phyloP scores from a whole-genome alignment of 1,140 invertebrate genomes.

The Chelonus insularis region DNA sequence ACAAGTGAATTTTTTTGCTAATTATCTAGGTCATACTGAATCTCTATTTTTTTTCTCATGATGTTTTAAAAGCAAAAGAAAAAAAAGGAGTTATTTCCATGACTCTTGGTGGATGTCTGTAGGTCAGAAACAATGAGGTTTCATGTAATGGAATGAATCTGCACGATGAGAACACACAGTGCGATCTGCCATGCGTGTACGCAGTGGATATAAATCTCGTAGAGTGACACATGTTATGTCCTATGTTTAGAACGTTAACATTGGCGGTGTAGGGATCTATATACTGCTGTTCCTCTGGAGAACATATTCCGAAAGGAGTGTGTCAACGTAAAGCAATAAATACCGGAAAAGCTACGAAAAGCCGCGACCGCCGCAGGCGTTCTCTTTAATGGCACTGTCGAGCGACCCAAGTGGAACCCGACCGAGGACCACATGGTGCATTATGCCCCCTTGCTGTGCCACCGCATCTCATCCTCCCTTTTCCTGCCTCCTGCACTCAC shows the following conservation, averaged over 20 bases:
- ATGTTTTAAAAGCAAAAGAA: too few species aligned
- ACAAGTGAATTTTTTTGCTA: not conserved
- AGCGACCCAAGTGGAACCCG: slow-evolving; percentile 13
- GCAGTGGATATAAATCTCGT: slow-evolving; percentile 12
- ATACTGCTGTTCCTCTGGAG: slow-evolving; percentile 19
- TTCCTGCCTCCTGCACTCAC: not conserved
- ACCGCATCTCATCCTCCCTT: slow-evolving; percentile 18
- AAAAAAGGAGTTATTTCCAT: too few species aligned
- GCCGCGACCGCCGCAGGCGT: slow-evolving; percentile 24
- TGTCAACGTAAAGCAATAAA: slow-evolving; percentile 30
- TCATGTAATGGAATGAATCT: slow-evolving; percentile 1
- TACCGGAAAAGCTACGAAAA: slow-evolving; percentile 32
- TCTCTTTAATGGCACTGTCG: slow-evolving; percentile 35
- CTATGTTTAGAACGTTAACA: slow-evolving; percentile 8
- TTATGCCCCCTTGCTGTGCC: slow-evolving; percentile 39
- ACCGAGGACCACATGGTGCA: slow-evolving; percentile 32
- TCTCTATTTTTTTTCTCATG: too few species aligned
- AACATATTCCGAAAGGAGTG: slow-evolving; percentile 18
- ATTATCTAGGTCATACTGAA: too few species aligned
- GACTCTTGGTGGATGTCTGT: too few species aligned
- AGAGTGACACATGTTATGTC: not conserved
- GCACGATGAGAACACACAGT: not conserved
- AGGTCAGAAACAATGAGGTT: too few species aligned
- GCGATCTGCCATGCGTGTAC: not conserved
- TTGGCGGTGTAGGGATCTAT: slow-evolving; percentile 25